Conservation (phyloP, 2,797 vertebrate species). For the Lepilemur septentrionalis region DNA sequence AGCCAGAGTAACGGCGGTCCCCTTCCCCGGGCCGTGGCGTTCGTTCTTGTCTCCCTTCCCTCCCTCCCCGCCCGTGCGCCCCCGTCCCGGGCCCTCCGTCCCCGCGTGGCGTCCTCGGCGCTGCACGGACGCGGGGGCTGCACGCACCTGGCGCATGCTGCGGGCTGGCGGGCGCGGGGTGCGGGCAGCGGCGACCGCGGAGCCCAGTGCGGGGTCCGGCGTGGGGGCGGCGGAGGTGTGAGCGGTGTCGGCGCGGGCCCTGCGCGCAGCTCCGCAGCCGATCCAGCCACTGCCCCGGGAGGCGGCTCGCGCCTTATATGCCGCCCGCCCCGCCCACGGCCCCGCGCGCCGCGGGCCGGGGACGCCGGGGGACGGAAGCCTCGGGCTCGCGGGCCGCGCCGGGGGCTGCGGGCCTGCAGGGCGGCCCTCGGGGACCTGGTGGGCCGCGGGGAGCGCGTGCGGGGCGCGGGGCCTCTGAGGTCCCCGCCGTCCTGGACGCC, state of each 20-base stretch:
- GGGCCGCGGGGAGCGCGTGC: neutral
- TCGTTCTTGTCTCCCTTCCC: neutral
- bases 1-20: neutral
- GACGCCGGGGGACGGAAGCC: neutral
- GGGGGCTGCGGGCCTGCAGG: too few species aligned
- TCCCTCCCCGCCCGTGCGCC: neutral
- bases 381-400: neutral
- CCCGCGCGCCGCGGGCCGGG: neutral
- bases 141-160: constrained; percentile 68
- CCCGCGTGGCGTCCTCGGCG: neutral
- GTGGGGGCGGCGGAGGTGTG: neutral
- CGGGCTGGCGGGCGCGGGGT: neutral
- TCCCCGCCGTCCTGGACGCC: neutral
- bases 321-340: constrained; percentile 36
- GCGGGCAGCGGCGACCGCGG: neutral
- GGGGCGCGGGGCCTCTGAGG: neutral
- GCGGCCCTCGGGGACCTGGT: neutral
- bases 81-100: too few species aligned
- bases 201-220: neutral
- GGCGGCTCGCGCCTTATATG: constrained; percentile 45
- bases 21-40: rapidly evolving
- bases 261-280: neutral
- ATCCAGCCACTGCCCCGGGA: neutral
- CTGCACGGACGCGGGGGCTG: neutral
- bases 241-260: neutral